A percentile compares a stretch with the other conserved stretches of the same genome.
These are phyloP conservation scores for Turnix velox DNA, from an alignment of 2,113 vertebrate species.

Conservation along the genomic window DNA sequence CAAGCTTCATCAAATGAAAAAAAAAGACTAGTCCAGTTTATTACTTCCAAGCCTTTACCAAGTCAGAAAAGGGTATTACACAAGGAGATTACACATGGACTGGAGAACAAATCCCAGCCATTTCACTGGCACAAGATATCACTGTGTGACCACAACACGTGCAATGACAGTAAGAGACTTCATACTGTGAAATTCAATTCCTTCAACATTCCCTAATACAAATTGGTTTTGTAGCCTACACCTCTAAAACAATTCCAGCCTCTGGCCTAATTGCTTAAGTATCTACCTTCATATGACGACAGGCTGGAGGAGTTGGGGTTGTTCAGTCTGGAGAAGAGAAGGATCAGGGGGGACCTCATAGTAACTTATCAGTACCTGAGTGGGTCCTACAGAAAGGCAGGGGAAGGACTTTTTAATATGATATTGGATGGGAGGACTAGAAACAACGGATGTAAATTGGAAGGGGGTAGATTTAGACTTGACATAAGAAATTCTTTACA, in stretches of 20 bases:
- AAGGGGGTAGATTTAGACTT: too few relatives aligned
- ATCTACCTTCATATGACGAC: slow-evolving; percentile 43
- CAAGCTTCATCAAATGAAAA: neutral
- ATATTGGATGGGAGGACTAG: too few relatives aligned
- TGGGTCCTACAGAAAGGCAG: too few relatives aligned
- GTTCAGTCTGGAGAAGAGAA: too few relatives aligned
- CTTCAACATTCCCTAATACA: slow-evolving; percentile 59
- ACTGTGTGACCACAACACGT: neutral
- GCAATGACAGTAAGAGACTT: neutral
- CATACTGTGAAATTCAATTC: slow-evolving; percentile 46
- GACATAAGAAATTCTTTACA: too few relatives aligned
- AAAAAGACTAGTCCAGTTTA: neutral
- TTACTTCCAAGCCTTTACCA: slow-evolving; percentile 2
- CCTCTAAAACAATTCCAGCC: slow-evolving; percentile 53
- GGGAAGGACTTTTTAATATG: too few relatives aligned
- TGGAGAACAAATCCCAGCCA: neutral
- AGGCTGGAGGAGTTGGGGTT: too few relatives aligned
- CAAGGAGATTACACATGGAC: neutral
- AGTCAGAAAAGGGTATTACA: slow-evolving; percentile 10
- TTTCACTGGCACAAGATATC: neutral
- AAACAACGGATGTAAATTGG: too few relatives aligned
- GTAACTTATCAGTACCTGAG: too few relatives aligned
- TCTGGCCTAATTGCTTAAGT: slow-evolving; percentile 46
- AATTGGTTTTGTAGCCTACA: slow-evolving; percentile 44
- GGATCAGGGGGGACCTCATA: too few relatives aligned